Evolutionary conservation across 2,113 vertebrate species (phyloP), one percentile per base, ranked within the genome.

Genomic region (Triplophysa siluroides): DNA sequence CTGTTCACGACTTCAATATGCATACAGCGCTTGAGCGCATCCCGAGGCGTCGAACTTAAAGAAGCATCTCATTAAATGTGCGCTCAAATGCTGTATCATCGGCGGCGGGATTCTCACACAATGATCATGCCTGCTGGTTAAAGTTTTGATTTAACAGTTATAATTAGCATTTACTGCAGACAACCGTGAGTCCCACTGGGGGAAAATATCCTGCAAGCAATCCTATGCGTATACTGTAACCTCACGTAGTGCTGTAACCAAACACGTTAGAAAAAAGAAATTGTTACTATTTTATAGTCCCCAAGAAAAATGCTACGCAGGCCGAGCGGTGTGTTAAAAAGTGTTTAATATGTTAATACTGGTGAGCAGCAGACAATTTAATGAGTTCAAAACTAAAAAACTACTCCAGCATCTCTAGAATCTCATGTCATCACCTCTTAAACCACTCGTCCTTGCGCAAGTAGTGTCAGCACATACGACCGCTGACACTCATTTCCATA

Each of bases 401-500:
- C 65, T 47, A 47, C 58, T 75, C 23, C n/a, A 12, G 18, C 23
- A 75, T 63, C 14, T 78, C 76, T 78, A 74, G 11, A 50, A 66
- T 26, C 62, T 16, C 75, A 38, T 78, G 50, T 41, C 19, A 52
- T 47, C 11, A 47, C n/a, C 67, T 47, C 65, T 65, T 29, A 69
- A 56, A 60, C 47, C 64, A 43, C 74, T 23, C 45, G 69, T 75
- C 23, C 56, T 16, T 63, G 21, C 58, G 60, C 24, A 72, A 72
- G 78, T 58, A 77, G 72, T 12, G 41, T 61, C 73, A 66, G 33
- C 50, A 47, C 38, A 21, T 66, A 50, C 19, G 70, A 33, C 60
- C n/a, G 23, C 58, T 62, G 56, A 50, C 60, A 60, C 87, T 89
- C 87, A 91, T 91, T 88, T 88, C 85, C 90, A 90, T 91, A 87